Percentiles rank a stretch among this genome's conserved stretches.
Evolutionary conservation across 2,797 vertebrate species (phyloP).

Genomic region (Crocidura indochinensis): DNA sequence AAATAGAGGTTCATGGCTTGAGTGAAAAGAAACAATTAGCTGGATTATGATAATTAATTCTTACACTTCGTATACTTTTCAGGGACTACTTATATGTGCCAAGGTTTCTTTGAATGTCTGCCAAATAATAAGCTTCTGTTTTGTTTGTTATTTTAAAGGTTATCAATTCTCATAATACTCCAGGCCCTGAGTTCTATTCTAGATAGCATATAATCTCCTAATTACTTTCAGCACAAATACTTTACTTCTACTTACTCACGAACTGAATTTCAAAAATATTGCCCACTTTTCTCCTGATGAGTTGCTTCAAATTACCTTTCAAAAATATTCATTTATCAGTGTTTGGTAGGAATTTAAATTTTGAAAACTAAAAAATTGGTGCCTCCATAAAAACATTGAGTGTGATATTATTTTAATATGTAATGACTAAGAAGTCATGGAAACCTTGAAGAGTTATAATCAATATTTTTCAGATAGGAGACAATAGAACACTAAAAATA

Average conservation of each 20-base stretch:
- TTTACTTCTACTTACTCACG: conserved; percentile 79
- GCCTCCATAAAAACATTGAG: neutral
- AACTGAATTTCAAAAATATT: conserved; percentile 85
- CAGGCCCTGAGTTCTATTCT: conserved; percentile 77
- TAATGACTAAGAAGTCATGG: neutral
- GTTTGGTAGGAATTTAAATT: conserved; percentile 58
- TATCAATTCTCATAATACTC: conserved; percentile 78
- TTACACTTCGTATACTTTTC: conserved; percentile 82
- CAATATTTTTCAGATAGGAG: neutral
- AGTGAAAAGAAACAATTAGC: conserved; percentile 72
- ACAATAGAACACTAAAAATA: neutral
- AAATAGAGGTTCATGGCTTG: conserved; percentile 65
- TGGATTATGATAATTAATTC: conserved; percentile 83
- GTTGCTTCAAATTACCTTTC: neutral
- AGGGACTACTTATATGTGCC: conserved; percentile 85
- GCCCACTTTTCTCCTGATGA: conserved; percentile 69
- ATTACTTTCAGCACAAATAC: conserved; percentile 81
- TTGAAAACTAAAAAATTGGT: neutral
- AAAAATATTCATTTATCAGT: conserved; percentile 56
- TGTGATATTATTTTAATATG: neutral
- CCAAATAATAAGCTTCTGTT: conserved; percentile 83
- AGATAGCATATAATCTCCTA: conserved; percentile 75
- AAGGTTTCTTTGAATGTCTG: conserved; percentile 84
- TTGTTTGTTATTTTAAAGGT: conserved; percentile 79
- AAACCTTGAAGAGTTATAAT: neutral